Conservation (phyloP, 2,888 invertebrate species). For the Cantharis lateralis region DNA sequence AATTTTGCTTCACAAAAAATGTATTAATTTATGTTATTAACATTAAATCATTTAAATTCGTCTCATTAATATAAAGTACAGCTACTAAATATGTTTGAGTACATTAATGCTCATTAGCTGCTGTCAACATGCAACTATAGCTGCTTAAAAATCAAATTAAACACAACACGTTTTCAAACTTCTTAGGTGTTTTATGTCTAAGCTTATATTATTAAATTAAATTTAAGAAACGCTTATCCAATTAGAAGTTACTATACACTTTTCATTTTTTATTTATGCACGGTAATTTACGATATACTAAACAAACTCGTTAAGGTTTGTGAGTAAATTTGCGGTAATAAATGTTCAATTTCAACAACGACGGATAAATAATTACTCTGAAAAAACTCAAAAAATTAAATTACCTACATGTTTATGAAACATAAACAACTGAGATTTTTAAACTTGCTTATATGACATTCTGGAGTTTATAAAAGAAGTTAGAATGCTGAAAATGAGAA, state of each 20-base stretch:
- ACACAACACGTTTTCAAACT: slow-evolving; percentile 29
- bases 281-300: background rate
- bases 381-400: background rate
- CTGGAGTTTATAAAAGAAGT: background rate
- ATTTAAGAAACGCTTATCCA: background rate
- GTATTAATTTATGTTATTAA: background rate
- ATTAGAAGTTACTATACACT: background rate
- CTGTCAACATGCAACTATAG: slow-evolving; percentile 1
- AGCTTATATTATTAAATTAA: slow-evolving; percentile 27
- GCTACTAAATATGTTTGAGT: slow-evolving; percentile 4
- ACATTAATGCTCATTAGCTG: slow-evolving; percentile 8
- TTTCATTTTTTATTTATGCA: background rate
- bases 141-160: slow-evolving; percentile 34
- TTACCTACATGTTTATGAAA: background rate
- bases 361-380: background rate
- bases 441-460: background rate
- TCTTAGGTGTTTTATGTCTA: slow-evolving; percentile 13
- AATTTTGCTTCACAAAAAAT: background rate
- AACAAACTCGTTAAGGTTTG: background rate
- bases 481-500: background rate
- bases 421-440: background rate
- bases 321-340: background rate
- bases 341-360: background rate
- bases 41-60: background rate
- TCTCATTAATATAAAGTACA: slow-evolving; percentile 3